These are phyloP conservation scores for Sarcophaga caerulescens DNA, from an alignment of 2,888 invertebrate genomes.

Conservation along the genomic window DNA sequence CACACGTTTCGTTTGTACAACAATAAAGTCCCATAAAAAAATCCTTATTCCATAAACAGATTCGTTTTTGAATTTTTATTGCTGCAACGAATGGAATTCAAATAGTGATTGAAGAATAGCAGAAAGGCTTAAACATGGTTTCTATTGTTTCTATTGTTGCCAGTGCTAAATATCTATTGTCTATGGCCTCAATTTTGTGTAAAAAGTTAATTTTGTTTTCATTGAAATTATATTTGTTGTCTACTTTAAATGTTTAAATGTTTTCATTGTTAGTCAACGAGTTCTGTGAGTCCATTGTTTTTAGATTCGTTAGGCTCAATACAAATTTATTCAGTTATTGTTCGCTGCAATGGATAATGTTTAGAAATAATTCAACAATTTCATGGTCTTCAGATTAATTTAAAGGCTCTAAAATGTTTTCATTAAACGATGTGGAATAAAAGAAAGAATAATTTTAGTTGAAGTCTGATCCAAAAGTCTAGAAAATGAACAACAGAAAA, in stretches of 20 bases:
- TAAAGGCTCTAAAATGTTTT: slow-evolving; percentile 17
- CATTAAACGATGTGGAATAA: not conserved
- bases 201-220: slow-evolving; percentile 62
- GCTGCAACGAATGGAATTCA: slow-evolving; percentile 63
- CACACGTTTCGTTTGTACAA: slow-evolving; percentile 53
- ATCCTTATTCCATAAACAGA: not conserved
- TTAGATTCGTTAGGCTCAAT: slow-evolving; percentile 43
- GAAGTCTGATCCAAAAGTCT: not conserved
- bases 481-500: too few relatives aligned
- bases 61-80: slow-evolving; percentile 45
- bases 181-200: slow-evolving; percentile 57
- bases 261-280: slow-evolving; percentile 42
- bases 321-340: slow-evolving; percentile 24
- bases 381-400: slow-evolving; percentile 55
- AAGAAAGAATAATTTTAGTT: not conserved
- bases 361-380: slow-evolving; percentile 46
- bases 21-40: not conserved
- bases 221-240: not conserved
- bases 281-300: slow-evolving; percentile 6
- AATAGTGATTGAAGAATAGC: slow-evolving; percentile 22
- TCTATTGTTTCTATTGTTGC: slow-evolving; percentile 29
- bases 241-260: slow-evolving; percentile 49
- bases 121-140: slow-evolving; percentile 53
- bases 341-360: not conserved
- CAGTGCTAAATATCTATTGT: slow-evolving; percentile 61